These are phyloP conservation scores for Tachypleus tridentatus DNA, from an alignment of 1,140 invertebrate genomes.

Conservation along the genomic window DNA sequence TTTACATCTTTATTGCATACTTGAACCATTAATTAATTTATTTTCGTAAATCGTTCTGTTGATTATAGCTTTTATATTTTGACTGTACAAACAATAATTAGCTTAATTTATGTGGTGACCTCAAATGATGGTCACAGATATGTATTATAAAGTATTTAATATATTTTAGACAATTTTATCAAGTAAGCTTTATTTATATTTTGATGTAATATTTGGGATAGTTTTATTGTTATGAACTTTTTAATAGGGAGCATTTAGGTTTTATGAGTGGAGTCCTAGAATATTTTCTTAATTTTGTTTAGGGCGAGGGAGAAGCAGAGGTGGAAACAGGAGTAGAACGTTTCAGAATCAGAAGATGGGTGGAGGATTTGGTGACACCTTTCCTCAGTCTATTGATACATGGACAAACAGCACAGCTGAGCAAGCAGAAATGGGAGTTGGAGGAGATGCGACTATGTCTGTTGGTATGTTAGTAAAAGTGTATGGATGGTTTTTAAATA, in stretches of 20 bases:
- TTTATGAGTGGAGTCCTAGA: not conserved
- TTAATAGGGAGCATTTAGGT: not conserved
- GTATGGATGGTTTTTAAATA: too few species aligned
- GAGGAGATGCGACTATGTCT: slow-evolving; percentile 22
- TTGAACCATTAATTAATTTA: too few species aligned
- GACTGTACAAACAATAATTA: too few species aligned
- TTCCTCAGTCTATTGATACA: slow-evolving; percentile 40
- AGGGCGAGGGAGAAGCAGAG: slow-evolving; percentile 40
- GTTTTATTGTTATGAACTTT: slow-evolving; percentile 1
- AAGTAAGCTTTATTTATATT: too few species aligned
- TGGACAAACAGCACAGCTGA: slow-evolving; percentile 46
- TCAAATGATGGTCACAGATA: too few species aligned
- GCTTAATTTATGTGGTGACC: too few species aligned
- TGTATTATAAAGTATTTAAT: too few species aligned
- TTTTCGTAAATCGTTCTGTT: too few species aligned
- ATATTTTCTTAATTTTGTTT: not conserved
- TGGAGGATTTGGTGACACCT: slow-evolving; percentile 18
- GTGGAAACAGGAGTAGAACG: slow-evolving; percentile 36
- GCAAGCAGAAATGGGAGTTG: slow-evolving; percentile 29
- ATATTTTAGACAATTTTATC: too few species aligned
- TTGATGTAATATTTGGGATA: too few species aligned
- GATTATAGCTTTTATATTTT: too few species aligned
- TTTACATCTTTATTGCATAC: too few species aligned
- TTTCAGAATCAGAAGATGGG: slow-evolving; percentile 16
- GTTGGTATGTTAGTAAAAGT: slow-evolving; percentile 20